Evolutionary conservation across 2,888 invertebrate genomes (phyloP), one percentile per base, ranked within the genome.

Genomic region (Andrena trimmerana): DNA sequence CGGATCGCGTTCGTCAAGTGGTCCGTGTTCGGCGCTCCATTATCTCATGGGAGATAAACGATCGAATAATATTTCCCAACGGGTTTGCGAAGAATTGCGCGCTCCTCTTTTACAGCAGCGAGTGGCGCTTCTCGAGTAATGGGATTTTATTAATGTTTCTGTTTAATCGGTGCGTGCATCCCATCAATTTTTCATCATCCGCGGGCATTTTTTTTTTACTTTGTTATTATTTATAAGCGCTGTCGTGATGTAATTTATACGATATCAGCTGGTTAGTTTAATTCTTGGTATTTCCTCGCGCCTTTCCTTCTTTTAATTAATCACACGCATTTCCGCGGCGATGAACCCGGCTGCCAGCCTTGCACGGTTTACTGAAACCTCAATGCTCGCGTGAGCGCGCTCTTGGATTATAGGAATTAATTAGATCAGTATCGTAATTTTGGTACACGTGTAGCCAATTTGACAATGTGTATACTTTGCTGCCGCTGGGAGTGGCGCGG

Each of bases 1-100:
- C 33, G 62, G 66, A 74, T 76, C 42, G 54, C 52, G 68, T 63
- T 59, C 62, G 36, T 59, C 62, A 16, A 31, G n/a, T 1, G 29
- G 13, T 13, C 16, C 3, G 2, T 24, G 48, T 52, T 52, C 54
- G 20, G 24, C 13, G 31, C 16, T 36, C 31, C 36, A 10, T 16
- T 20, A 5, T n/a, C 13, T 31, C 16, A 4, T 7, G 50, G 50
- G 27, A 33, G 36, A 72, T 54, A 10, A 54, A 31, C 31, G 67
- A 57, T 20, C 29, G 27, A 29, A 27, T 16, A 13, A 27, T 33
- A 27, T 52, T 54, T 66, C 6, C 2, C 48, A 74, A 68, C 74
- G 69, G 74, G 27, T 20, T 60, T 7, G n/a, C n/a, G 20, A 7
- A 7, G 7, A 57, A 24, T 20, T 24, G 27, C 24, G 10, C 24